Evolutionary conservation across 2,113 vertebrate genomes (phyloP).

Genomic region (Brachyhypopomus occidentalis): DNA sequence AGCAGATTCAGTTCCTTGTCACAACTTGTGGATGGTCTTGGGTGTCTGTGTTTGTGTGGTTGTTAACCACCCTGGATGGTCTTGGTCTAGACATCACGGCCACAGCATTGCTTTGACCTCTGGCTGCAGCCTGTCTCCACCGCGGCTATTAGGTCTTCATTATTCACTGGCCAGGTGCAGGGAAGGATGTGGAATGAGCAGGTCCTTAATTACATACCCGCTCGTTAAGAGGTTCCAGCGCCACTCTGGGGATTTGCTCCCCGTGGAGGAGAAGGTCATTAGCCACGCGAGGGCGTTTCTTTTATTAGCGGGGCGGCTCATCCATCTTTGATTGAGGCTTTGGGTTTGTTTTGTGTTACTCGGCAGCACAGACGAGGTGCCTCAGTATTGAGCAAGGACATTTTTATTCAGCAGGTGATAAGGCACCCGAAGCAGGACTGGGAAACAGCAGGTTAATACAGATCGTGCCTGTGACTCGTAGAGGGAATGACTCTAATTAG

Average conservation of each 20-base stretch:
- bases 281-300: not conserved
- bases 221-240: not conserved
- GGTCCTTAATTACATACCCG: constrained; percentile 1
- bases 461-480: not conserved
- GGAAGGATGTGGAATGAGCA: not conserved
- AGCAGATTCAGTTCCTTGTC: too few species aligned
- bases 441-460: not conserved
- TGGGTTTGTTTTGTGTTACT: not conserved
- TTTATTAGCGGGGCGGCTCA: not conserved
- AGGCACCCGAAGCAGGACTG: not conserved
- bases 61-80: not conserved
- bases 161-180: constrained; percentile 13
- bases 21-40: too few species aligned
- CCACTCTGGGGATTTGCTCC: not conserved
- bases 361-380: constrained; percentile 9
- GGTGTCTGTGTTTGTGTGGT: not conserved
- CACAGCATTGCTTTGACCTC: not conserved
- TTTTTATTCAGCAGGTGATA: not conserved
- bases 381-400: not conserved
- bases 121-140: not conserved
- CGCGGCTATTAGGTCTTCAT: not conserved
- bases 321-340: constrained; percentile 18
- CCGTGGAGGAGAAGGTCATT: constrained; percentile 18
- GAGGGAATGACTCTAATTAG: too few species aligned
- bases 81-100: not conserved